phyloP scores from a whole-genome alignment of 2,113 vertebrate genomes.

The Percina caprodes region DNA sequence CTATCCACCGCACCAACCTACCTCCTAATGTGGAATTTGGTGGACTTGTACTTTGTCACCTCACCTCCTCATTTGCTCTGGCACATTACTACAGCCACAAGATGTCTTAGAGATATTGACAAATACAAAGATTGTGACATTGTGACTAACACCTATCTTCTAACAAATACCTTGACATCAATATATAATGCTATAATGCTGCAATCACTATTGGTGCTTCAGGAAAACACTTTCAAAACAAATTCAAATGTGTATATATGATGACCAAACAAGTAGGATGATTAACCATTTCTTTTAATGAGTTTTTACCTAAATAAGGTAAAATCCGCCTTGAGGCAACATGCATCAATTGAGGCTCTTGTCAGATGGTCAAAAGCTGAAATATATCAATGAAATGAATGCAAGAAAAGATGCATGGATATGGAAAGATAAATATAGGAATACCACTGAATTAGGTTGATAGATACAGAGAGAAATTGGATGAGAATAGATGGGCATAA shows the following conservation, averaged over 20 bases:
- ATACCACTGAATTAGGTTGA: conserved; percentile 3
- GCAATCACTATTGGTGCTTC: background rate
- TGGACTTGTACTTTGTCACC: too few relatives aligned
- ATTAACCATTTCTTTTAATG: background rate
- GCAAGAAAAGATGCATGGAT: background rate
- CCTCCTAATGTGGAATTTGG: too few relatives aligned
- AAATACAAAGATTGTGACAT: conserved; percentile 1
- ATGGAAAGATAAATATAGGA: conserved; percentile 7
- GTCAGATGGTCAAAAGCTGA: too few relatives aligned
- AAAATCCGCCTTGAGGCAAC: too few relatives aligned
- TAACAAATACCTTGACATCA: background rate
- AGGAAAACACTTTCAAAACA: background rate
- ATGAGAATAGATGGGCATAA: conserved; percentile 26
- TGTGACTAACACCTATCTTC: background rate
- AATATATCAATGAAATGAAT: background rate
- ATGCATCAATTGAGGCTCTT: too few relatives aligned
- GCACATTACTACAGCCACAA: too few relatives aligned
- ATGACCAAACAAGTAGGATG: background rate
- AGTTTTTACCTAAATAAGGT: background rate
- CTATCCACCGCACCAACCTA: too few relatives aligned
- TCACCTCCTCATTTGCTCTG: too few relatives aligned
- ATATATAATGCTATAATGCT: background rate
- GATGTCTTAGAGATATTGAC: background rate
- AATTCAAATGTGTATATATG: background rate
- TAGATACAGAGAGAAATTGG: conserved; percentile 9